phyloP scores from a whole-genome alignment of 2,113 vertebrate species.

The Centropus unirufus region DNA sequence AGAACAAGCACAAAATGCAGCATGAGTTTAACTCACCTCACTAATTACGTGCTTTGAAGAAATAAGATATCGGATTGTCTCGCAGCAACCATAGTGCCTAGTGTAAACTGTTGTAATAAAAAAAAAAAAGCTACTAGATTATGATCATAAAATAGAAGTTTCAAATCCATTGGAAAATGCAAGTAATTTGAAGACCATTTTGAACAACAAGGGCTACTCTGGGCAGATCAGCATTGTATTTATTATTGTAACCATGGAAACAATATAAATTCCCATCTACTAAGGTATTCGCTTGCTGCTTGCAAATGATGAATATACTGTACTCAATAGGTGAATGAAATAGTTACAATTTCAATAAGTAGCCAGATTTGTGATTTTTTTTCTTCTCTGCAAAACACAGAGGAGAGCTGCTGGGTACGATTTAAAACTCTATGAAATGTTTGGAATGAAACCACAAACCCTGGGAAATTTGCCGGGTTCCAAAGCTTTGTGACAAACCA shows the following conservation, averaged over 20 bases:
- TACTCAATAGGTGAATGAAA: conserved; percentile 52
- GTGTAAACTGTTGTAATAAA: not conserved
- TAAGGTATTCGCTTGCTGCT: conserved; percentile 45
- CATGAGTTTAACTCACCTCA: not conserved
- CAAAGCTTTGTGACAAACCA: not conserved
- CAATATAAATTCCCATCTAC: conserved; percentile 64
- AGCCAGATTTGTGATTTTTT: conserved; percentile 39
- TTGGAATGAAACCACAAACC: conserved; percentile 30
- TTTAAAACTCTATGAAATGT: not conserved
- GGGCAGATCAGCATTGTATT: conserved; percentile 43
- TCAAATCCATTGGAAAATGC: conserved; percentile 36
- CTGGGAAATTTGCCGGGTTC: conserved; percentile 12
- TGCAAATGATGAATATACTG: conserved; percentile 36
- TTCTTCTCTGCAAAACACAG: not conserved
- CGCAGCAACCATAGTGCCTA: not conserved
- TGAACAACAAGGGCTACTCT: conserved; percentile 50
- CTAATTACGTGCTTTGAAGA: not conserved
- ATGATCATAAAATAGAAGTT: not conserved
- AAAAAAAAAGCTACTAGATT: not conserved
- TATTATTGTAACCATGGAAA: conserved; percentile 69
- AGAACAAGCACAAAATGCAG: not conserved
- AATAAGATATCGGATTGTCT: not conserved
- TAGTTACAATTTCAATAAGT: conserved; percentile 16
- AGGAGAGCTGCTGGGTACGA: not conserved
- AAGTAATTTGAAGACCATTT: conserved; percentile 33